These are phyloP conservation scores for Agrypnia vestita DNA, from an alignment of 1,140 invertebrate genomes.

Conservation along the genomic window DNA sequence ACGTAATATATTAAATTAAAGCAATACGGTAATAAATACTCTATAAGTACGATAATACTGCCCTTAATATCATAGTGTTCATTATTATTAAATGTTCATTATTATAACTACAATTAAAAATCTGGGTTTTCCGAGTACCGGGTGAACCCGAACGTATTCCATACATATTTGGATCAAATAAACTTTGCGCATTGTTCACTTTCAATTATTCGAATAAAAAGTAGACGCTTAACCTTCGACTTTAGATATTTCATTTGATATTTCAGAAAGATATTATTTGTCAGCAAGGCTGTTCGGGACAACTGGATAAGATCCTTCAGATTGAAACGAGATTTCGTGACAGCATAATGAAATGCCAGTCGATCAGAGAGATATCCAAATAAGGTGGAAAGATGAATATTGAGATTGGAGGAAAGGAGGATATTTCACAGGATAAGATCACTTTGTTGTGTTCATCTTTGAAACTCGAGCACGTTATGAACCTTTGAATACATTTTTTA, in stretches of 20 bases:
- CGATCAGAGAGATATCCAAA: constrained; percentile 37
- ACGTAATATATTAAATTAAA: too few relatives aligned
- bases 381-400: constrained; percentile 4
- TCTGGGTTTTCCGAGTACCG: neutral
- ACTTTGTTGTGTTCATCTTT: neutral
- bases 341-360: constrained; percentile 38
- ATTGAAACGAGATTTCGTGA: constrained; percentile 21
- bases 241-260: constrained; percentile 35
- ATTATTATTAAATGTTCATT: too few relatives aligned
- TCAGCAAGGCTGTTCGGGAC: constrained; percentile 15
- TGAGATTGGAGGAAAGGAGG: neutral
- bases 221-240: constrained; percentile 24
- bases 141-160: constrained; percentile 12
- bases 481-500: neutral
- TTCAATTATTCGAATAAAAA: constrained; percentile 38
- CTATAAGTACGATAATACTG: too few relatives aligned
- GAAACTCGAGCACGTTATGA: neutral
- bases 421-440: neutral
- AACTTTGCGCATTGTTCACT: constrained; percentile 34
- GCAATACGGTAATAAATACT: too few relatives aligned
- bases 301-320: constrained; percentile 20
- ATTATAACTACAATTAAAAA: constrained; percentile 11
- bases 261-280: constrained; percentile 32
- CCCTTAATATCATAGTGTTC: too few relatives aligned
- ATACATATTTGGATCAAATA: constrained; percentile 38